Evolutionary conservation across 2,797 vertebrate genomes (phyloP).

Genomic region (Phrynocephalus guinanensis): DNA sequence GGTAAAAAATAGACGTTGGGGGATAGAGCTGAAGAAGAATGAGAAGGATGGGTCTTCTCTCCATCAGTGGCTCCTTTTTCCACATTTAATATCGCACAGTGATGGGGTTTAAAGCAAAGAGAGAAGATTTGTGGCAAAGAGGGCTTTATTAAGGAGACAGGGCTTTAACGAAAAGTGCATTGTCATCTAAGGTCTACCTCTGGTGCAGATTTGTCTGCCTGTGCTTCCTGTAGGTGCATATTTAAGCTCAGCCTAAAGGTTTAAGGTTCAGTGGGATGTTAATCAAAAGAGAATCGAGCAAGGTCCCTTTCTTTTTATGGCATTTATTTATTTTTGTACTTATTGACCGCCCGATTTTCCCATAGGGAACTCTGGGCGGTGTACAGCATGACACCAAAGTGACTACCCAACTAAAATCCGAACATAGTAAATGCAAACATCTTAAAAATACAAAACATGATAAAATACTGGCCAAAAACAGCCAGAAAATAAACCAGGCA

Average conservation of each 20-base stretch:
- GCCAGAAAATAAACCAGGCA: too few relatives aligned
- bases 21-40: slow-evolving; percentile 2
- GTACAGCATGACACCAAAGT: too few relatives aligned
- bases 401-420: too few relatives aligned
- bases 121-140: neutral
- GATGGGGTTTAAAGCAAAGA: neutral
- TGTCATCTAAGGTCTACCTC: neutral
- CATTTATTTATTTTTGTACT: too few relatives aligned
- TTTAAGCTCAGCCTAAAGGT: neutral
- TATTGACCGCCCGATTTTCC: too few relatives aligned
- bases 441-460: too few relatives aligned
- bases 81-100: slow-evolving; percentile 8
- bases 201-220: neutral
- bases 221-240: neutral
- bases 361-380: too few relatives aligned
- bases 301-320: too few relatives aligned
- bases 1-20: neutral
- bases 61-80: neutral
- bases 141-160: neutral
- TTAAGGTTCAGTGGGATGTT: neutral
- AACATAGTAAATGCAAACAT: too few relatives aligned
- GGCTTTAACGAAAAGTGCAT: neutral
- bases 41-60: slow-evolving; percentile 11
- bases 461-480: too few relatives aligned
- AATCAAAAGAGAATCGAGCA: neutral